Evolutionary conservation across 2,113 vertebrate genomes (phyloP).

Genomic region (Meriones unguiculatus): DNA sequence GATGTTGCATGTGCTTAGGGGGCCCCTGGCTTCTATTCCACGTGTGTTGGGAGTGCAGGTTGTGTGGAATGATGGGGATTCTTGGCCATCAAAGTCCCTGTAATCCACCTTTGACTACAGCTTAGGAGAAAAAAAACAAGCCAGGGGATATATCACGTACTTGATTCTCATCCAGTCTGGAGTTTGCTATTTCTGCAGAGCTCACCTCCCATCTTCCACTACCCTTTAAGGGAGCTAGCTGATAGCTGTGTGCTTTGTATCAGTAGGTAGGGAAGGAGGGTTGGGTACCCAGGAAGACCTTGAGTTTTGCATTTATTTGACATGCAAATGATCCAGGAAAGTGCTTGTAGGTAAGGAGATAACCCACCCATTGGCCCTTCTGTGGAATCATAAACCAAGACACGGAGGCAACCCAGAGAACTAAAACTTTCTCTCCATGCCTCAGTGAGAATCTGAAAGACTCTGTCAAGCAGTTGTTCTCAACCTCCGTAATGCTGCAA

Average conservation of each 20-base stretch:
- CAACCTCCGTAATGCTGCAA: not conserved
- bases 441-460: too few relatives aligned
- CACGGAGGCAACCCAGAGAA: not conserved
- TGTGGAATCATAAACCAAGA: not conserved
- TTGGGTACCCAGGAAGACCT: not conserved
- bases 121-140: not conserved
- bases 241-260: rapidly evolving
- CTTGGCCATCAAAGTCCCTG: not conserved
- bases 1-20: not conserved
- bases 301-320: not conserved
- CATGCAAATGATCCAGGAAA: not conserved
- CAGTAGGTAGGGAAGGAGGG: not conserved
- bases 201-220: not conserved
- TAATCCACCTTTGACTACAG: not conserved
- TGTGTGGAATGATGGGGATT: not conserved
- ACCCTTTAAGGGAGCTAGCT: not conserved
- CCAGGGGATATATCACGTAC: not conserved
- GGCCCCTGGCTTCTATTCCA: not conserved
- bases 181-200: not conserved
- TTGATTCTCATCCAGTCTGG: too few relatives aligned
- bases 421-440: not conserved
- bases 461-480: not conserved
- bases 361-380: not conserved
- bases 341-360: not conserved
- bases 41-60: rapidly evolving